Evolutionary conservation across 2,888 invertebrate species (phyloP).

Genomic region (Parnassius apollo): DNA sequence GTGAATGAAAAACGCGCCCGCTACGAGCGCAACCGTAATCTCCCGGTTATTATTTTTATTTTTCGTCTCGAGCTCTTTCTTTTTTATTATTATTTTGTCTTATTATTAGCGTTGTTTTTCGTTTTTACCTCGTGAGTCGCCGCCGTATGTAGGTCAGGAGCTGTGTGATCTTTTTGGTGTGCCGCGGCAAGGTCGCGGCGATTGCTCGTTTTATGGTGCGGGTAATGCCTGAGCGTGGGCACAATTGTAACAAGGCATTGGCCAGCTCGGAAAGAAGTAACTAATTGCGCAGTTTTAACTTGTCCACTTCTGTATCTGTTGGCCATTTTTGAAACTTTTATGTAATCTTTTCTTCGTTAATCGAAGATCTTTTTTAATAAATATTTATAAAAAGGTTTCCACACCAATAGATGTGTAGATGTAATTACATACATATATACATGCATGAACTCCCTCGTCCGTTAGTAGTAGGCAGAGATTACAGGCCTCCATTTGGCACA

Average conservation of each 20-base stretch:
- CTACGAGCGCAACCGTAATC: conserved; percentile 69
- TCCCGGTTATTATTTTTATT: conserved; percentile 77
- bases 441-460: no score
- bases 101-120: conserved; percentile 69
- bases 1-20: conserved; percentile 77
- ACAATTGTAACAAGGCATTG: conserved; percentile 2
- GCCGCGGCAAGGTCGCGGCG: conserved; percentile 69
- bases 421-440: no score
- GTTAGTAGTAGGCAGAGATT: no score
- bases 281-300: background rate
- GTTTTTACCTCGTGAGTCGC: conserved; percentile 60
- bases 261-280: background rate
- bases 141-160: conserved; percentile 77
- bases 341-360: no score
- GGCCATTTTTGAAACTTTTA: background rate
- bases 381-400: no score
- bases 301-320: background rate
- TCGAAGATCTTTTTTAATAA: no score
- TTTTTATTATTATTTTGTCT: conserved; percentile 71
- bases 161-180: conserved; percentile 66
- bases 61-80: conserved; percentile 54
- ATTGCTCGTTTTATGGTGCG: conserved; percentile 52
- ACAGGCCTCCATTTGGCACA: no score
- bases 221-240: conserved; percentile 7
- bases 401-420: no score